Conservation (phyloP, 1,140 invertebrate genomes). For the Aphis craccivora region DNA sequence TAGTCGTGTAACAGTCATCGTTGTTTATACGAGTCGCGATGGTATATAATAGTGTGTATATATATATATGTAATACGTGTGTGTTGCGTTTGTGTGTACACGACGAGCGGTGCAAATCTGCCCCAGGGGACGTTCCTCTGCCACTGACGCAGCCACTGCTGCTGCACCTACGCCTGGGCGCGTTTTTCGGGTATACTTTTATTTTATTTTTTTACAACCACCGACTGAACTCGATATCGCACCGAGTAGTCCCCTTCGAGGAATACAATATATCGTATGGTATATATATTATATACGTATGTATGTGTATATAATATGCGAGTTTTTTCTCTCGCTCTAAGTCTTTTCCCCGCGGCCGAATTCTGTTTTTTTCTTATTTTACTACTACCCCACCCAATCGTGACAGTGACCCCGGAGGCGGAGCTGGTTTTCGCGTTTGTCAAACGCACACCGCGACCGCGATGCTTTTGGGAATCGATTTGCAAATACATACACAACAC, state of each 20-base stretch:
- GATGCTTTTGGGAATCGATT: conserved; percentile 36
- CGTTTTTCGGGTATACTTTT: not conserved
- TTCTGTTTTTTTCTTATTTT: conserved; percentile 2
- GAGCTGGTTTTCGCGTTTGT: conserved; percentile 34
- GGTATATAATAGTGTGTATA: not conserved
- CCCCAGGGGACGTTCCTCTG: conserved; percentile 21
- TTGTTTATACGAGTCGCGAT: not conserved
- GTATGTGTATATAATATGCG: not conserved
- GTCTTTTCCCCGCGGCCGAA: not conserved
- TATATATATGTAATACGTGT: not conserved
- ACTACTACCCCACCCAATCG: not conserved
- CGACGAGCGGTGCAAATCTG: conserved; percentile 2
- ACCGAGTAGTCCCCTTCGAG: not conserved
- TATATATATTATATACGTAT: not conserved
- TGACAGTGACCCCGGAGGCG: not conserved
- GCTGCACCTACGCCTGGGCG: not conserved
- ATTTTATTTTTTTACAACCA: conserved; percentile 2
- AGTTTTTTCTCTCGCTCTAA: not conserved
- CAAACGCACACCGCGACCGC: conserved; percentile 4
- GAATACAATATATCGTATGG: not conserved
- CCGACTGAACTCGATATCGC: not conserved
- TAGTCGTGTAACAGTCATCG: not conserved
- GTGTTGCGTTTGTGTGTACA: not conserved
- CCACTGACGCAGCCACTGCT: not conserved
- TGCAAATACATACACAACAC: not conserved